A percentile compares a stretch with the other conserved stretches of the same genome.
Evolutionary conservation across 2,113 vertebrate genomes (phyloP).

Genomic region (Collichthys lucidus): DNA sequence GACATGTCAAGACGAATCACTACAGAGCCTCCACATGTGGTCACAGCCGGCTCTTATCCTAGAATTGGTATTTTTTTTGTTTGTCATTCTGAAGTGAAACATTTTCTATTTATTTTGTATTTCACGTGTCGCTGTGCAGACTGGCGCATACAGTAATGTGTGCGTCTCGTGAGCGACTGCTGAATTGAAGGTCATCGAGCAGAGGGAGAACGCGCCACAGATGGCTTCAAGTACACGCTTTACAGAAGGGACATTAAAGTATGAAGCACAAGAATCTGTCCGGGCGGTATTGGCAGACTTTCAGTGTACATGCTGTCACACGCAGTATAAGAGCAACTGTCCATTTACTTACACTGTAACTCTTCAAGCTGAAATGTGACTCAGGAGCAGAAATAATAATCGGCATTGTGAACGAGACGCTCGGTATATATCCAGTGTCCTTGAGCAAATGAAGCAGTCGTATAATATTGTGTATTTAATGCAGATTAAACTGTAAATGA

Average conservation of each 20-base stretch:
- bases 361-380: neutral
- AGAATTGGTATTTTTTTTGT: too few relatives aligned
- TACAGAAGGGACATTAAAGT: constrained; percentile 36
- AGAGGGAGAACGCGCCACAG: constrained; percentile 40
- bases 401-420: neutral
- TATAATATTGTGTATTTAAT: too few relatives aligned
- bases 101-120: neutral
- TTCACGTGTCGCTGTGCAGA: neutral
- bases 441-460: neutral
- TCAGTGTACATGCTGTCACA: constrained; percentile 20
- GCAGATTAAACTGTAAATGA: neutral
- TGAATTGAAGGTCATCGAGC: constrained; percentile 34
- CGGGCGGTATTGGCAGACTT: constrained; percentile 13
- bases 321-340: constrained; percentile 11
- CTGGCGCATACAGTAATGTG: neutral
- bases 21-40: neutral
- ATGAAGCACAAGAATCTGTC: constrained; percentile 37
- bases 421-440: neutral
- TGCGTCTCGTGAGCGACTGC: neutral
- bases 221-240: constrained; percentile 24
- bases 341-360: neutral
- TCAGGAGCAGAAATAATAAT: neutral
- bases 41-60: too few relatives aligned
- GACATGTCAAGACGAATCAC: neutral
- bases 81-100: neutral